Percentiles rank a stretch among this genome's conserved stretches.
Evolutionary conservation across 2,888 invertebrate genomes (phyloP).

Genomic region (Hartigia nigra): DNA sequence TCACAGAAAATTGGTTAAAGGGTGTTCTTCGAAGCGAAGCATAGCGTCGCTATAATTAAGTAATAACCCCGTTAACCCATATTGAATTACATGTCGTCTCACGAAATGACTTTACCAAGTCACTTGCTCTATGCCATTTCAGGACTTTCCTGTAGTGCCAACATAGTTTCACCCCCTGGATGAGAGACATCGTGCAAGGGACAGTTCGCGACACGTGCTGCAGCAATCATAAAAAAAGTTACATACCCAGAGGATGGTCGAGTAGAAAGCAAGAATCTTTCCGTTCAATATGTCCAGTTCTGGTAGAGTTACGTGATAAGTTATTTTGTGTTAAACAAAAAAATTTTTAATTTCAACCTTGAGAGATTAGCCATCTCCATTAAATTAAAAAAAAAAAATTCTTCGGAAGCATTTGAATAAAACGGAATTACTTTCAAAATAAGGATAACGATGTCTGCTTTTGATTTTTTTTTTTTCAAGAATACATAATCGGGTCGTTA

Average conservation of each 20-base stretch:
- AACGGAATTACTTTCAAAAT: not conserved
- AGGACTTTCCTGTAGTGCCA: not conserved
- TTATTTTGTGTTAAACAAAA: not conserved
- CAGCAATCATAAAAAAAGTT: not conserved
- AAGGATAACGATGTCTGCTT: not conserved
- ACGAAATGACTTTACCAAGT: conserved; percentile 8
- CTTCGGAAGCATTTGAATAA: not conserved
- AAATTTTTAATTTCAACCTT: not conserved
- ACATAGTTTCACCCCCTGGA: not conserved
- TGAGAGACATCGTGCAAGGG: not conserved
- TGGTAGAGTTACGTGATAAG: not conserved
- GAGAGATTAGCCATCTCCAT: no score
- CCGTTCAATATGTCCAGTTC: not conserved
- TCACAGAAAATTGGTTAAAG: not conserved
- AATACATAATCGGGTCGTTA: not conserved
- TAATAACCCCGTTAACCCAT: conserved; percentile 20
- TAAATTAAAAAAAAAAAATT: no score
- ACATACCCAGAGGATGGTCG: not conserved
- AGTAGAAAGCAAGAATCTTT: not conserved
- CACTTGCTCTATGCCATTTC: not conserved
- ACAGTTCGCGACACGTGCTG: not conserved
- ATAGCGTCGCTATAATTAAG: conserved; percentile 14
- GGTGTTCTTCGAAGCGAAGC: not conserved
- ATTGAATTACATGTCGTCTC: conserved; percentile 18
- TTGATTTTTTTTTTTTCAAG: not conserved